A percentile compares a stretch with the other conserved stretches of the same genome.
Evolutionary conservation across 2,888 invertebrate species (phyloP).

Genomic region (Pegoplata infirma): DNA sequence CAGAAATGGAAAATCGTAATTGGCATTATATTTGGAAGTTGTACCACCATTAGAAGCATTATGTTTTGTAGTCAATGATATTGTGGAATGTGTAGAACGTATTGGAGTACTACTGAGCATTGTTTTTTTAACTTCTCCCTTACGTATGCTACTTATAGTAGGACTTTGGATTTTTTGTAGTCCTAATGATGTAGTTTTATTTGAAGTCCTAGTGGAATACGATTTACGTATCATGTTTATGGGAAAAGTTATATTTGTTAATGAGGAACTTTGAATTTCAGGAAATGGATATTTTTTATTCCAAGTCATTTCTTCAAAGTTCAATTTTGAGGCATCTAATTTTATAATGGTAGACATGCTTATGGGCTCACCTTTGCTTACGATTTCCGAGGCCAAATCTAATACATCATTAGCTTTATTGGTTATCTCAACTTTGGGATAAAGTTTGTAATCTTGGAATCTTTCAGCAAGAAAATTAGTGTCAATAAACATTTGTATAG

Average conservation of each 20-base stretch:
- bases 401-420: neutral
- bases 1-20: conserved; percentile 42
- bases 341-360: neutral
- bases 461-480: neutral
- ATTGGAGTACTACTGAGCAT: no score
- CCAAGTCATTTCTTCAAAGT: neutral
- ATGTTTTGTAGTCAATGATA: no score
- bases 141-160: neutral
- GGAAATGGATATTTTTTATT: neutral
- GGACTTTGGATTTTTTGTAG: neutral
- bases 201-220: conserved; percentile 5
- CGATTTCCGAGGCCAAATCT: neutral
- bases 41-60: neutral
- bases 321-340: neutral
- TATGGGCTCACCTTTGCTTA: neutral
- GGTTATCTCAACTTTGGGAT: no score
- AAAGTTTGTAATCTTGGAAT: neutral
- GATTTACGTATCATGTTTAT: neutral
- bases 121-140: no score
- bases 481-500: neutral
- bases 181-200: no score
- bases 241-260: neutral
- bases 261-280: neutral
- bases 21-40: conserved; percentile 8
- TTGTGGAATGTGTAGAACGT: neutral